Conservation (phyloP, 2,113 vertebrate genomes). For the Saguinus midas region DNA sequence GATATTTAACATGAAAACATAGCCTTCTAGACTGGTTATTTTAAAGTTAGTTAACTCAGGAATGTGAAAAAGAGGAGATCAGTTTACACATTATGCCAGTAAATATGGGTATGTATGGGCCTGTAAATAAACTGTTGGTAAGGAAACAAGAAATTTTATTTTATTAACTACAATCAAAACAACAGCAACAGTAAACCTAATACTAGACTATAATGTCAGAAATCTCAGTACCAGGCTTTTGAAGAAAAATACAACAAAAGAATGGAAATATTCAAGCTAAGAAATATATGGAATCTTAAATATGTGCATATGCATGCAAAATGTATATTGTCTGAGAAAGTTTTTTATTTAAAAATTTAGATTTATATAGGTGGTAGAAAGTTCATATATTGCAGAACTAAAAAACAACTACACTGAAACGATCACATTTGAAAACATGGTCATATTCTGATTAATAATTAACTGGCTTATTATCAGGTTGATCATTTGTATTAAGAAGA, state of each 20-base stretch:
- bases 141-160: neutral
- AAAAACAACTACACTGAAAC: neutral
- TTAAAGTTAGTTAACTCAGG: neutral
- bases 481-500: conserved; percentile 36
- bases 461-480: conserved; percentile 4
- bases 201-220: neutral
- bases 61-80: neutral
- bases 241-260: neutral
- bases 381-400: neutral
- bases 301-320: neutral
- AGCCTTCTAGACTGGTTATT: neutral
- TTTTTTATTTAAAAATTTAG: neutral
- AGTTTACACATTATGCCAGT: neutral
- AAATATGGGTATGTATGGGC: neutral
- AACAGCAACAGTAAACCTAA: neutral
- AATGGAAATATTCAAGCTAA: neutral
- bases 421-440: conserved; percentile 23
- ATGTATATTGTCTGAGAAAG: neutral
- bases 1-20: neutral
- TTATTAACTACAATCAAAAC: neutral
- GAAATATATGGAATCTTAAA: neutral
- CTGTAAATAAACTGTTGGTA: neutral
- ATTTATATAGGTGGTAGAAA: neutral
- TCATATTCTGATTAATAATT: conserved; percentile 43
- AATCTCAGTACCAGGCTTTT: neutral